Evolutionary conservation across 2,797 vertebrate genomes (phyloP).

Genomic region (Sebastes itinus): DNA sequence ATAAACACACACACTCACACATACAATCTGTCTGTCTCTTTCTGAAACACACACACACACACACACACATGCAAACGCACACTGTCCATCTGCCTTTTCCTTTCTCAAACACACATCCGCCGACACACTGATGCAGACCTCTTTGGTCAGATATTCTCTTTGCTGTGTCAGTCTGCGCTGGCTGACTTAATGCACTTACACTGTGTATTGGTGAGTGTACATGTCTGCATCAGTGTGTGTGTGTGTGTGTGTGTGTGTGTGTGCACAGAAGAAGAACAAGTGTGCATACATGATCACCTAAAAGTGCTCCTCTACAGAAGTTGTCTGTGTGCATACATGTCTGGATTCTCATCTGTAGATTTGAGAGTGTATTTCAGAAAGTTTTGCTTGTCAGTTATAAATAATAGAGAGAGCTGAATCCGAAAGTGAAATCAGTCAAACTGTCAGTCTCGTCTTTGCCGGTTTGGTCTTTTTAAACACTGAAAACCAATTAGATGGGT

Average conservation of each 20-base stretch:
- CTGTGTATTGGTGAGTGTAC: not conserved
- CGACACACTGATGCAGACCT: slow-evolving; percentile 22
- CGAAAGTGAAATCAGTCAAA: slow-evolving; percentile 53
- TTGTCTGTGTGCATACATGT: not conserved
- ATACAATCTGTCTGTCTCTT: slow-evolving; percentile 33
- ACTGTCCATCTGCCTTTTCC: slow-evolving; percentile 54
- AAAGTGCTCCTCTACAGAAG: not conserved
- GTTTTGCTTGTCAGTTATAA: slow-evolving; percentile 58
- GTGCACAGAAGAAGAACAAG: not conserved
- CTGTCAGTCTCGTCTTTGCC: slow-evolving; percentile 59
- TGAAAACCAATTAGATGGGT: slow-evolving; percentile 72
- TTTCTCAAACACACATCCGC: slow-evolving; percentile 32
- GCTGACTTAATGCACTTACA: slow-evolving; percentile 24
- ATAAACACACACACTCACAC: not conserved
- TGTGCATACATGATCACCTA: slow-evolving; percentile 2
- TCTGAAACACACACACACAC: slow-evolving; percentile 38
- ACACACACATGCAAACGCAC: slow-evolving; percentile 43
- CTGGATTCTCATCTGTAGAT: slow-evolving; percentile 28
- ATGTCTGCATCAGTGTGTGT: not conserved
- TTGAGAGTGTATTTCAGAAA: slow-evolving; percentile 51
- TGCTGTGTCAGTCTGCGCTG: slow-evolving; percentile 56
- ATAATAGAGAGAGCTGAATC: slow-evolving; percentile 60
- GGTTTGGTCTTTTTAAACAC: slow-evolving; percentile 61
- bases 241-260: not conserved
- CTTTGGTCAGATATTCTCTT: slow-evolving; percentile 72